These are phyloP conservation scores for Porites cylindrica DNA, from an alignment of 92 coral and sea anemone genomes.

Conservation along the genomic window DNA sequence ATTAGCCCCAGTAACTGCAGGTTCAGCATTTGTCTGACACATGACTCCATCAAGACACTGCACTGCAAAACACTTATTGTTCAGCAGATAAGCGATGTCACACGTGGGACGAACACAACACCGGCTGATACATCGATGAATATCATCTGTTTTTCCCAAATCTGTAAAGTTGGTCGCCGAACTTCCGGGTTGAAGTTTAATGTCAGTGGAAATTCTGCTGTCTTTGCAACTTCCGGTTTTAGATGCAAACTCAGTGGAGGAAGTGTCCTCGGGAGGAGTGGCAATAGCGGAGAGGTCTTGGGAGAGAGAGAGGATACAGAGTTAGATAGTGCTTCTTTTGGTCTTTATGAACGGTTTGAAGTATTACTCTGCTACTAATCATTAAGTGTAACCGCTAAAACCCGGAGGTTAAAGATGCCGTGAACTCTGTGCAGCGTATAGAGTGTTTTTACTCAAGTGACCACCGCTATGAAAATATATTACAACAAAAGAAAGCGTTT, in stretches of 20 bases:
- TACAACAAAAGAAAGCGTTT: no score
- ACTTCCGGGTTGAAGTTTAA: slow-evolving; percentile 63
- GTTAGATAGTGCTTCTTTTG: neutral
- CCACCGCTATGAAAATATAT: no score
- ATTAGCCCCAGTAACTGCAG: slow-evolving; percentile 74
- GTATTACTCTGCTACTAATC: no score
- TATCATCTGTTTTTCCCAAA: slow-evolving; percentile 80
- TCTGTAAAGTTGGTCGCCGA: slow-evolving; percentile 77
- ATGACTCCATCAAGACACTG: slow-evolving; percentile 93
- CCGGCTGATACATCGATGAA: slow-evolving; percentile 82
- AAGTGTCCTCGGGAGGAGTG: slow-evolving; percentile 30
- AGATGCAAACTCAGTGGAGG: slow-evolving; percentile 28
- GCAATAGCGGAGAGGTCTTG: slow-evolving; percentile 39
- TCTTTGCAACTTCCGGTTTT: slow-evolving; percentile 60
- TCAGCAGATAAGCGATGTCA: slow-evolving; percentile 93
- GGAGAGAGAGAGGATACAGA: neutral
- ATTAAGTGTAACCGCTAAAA: no score
- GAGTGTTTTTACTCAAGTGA: no score
- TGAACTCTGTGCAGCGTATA: no score
- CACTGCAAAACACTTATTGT: slow-evolving; percentile 89
- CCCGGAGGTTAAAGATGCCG: no score
- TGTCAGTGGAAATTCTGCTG: slow-evolving; percentile 72
- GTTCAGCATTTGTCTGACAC: slow-evolving; percentile 89
- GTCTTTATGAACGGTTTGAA: no score
- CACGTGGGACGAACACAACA: slow-evolving; percentile 92